Percentiles rank a stretch among this genome's conserved stretches.
Evolutionary conservation across 2,113 vertebrate species (phyloP).

Genomic region (Uria aalge): DNA sequence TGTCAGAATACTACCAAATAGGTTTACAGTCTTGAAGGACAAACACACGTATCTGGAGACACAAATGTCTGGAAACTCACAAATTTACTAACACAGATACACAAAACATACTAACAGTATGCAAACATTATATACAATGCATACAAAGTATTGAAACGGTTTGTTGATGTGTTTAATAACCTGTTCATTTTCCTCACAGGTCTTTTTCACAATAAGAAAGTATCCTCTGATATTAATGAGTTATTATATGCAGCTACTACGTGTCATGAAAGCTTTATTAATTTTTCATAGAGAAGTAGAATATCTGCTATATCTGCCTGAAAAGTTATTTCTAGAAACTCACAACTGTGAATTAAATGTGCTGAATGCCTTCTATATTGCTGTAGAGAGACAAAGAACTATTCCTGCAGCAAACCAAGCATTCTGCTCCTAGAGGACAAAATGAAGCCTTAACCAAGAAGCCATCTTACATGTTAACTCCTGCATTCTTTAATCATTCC

Average conservation of each 20-base stretch:
- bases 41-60: not conserved
- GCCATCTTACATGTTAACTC: not conserved
- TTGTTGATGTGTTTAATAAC: not conserved
- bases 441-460: not conserved
- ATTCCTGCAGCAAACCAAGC: not conserved
- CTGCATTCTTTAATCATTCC: not conserved
- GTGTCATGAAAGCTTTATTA: fast-evolving
- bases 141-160: not conserved
- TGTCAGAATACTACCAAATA: not conserved
- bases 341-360: not conserved
- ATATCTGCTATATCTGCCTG: not conserved
- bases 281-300: not conserved
- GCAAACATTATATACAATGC: not conserved
- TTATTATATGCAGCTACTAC: not conserved
- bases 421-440: not conserved
- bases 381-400: not conserved
- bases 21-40: not conserved
- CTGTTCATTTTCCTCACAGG: not conserved
- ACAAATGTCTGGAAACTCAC: not conserved
- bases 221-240: not conserved
- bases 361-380: not conserved
- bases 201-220: not conserved
- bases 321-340: not conserved
- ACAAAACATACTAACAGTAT: not conserved
- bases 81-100: not conserved